Conservation (phyloP, 2,888 invertebrate species). For the Salpingus planirostris region DNA sequence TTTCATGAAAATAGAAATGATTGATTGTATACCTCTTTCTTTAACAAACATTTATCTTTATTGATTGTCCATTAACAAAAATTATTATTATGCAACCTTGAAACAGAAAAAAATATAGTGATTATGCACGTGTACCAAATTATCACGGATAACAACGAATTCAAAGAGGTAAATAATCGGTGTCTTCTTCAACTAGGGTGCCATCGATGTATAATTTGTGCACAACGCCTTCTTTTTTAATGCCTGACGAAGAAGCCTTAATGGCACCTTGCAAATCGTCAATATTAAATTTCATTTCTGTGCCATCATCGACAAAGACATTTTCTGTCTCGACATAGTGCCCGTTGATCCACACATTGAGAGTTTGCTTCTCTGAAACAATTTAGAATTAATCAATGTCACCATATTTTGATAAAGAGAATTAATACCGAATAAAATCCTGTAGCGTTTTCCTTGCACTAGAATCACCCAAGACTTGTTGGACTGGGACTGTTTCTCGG, state of each 20-base stretch:
- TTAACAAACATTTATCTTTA: too few species aligned
- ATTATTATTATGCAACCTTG: too few species aligned
- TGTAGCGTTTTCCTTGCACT: constrained; percentile 46
- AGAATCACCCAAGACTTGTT: constrained; percentile 65
- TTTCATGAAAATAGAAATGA: too few species aligned
- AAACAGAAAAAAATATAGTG: too few species aligned
- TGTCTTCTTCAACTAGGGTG: constrained; percentile 32
- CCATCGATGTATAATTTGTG: constrained; percentile 34
- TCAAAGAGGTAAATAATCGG: too few species aligned
- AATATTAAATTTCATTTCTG: constrained; percentile 69
- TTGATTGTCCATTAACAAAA: too few species aligned
- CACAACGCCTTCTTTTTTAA: constrained; percentile 40
- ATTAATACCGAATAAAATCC: constrained; percentile 60
- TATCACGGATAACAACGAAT: too few species aligned
- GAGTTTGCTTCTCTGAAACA: constrained; percentile 58
- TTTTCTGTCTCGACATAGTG: constrained; percentile 61
- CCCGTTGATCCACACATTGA: constrained; percentile 72
- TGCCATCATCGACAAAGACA: constrained; percentile 76
- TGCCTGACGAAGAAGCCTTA: constrained; percentile 44
- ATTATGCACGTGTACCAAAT: too few species aligned
- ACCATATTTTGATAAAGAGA: not conserved
- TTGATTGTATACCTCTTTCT: too few species aligned
- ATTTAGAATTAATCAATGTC: not conserved
- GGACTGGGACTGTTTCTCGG: constrained; percentile 67
- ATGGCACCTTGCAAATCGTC: constrained; percentile 41